A percentile compares a stretch with the other conserved stretches of the same genome.
These are phyloP conservation scores for Cotesia typhae DNA, from an alignment of 1,140 invertebrate species.

Conservation along the genomic window DNA sequence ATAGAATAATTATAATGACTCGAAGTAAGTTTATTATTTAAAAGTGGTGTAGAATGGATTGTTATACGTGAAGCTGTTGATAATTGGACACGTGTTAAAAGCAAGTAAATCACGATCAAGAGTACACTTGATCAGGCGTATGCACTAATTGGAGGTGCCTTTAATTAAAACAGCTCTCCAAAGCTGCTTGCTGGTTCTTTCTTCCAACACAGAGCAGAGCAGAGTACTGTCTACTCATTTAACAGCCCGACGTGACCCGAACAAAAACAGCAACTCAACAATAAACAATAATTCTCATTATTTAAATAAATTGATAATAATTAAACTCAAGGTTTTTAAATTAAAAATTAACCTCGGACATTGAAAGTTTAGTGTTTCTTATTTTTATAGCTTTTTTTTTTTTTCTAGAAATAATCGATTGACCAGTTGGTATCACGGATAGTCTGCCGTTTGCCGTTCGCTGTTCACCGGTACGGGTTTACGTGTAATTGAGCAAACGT, in stretches of 20 bases:
- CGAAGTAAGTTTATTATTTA: neutral
- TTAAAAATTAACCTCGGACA: too few species aligned
- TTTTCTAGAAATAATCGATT: neutral
- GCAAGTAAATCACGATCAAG: slow-evolving; percentile 40
- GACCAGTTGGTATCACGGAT: slow-evolving; percentile 17
- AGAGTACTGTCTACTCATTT: slow-evolving; percentile 12
- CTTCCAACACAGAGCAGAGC: slow-evolving; percentile 31
- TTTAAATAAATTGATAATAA: slow-evolving; percentile 25
- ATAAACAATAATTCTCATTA: too few species aligned
- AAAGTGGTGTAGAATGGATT: neutral
- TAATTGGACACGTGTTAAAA: slow-evolving; percentile 63
- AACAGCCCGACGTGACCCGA: slow-evolving; percentile 44
- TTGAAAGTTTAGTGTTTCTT: neutral
- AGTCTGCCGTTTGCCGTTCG: too few species aligned
- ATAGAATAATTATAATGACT: neutral
- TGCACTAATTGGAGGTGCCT: slow-evolving; percentile 60
- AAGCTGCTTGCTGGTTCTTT: neutral
- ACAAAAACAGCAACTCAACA: slow-evolving; percentile 13
- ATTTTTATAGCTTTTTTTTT: slow-evolving; percentile 7
- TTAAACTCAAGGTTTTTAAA: too few species aligned
- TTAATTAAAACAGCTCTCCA: slow-evolving; percentile 57
- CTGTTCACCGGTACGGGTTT: neutral
- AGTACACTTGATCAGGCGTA: slow-evolving; percentile 56
- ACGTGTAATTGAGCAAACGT: slow-evolving; percentile 9
- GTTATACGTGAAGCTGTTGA: slow-evolving; percentile 41